phyloP scores from a whole-genome alignment of 2,888 invertebrate species.

The Lutraria lutraria region DNA sequence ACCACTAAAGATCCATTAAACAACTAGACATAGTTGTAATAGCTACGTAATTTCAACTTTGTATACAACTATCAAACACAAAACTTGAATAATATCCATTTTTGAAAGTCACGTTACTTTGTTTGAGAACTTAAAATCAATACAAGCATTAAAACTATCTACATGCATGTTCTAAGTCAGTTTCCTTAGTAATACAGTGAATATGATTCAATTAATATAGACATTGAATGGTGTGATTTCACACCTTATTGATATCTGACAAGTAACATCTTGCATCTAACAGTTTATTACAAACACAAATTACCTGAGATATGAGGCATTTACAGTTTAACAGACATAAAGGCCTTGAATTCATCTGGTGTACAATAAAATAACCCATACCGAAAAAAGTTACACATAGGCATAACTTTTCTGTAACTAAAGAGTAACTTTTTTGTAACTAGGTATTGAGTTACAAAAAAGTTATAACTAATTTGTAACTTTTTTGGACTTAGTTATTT shows the following conservation, averaged over 20 bases:
- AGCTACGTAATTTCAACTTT: no score
- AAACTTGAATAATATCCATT: background rate
- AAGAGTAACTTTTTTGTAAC: no score
- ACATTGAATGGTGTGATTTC: background rate
- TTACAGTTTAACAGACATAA: background rate
- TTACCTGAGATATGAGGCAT: background rate
- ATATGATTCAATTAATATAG: background rate
- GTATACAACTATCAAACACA: background rate
- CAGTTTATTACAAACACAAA: background rate
- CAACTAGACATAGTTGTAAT: no score
- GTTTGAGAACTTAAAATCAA: background rate
- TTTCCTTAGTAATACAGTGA: background rate
- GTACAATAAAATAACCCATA: no score
- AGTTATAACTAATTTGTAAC: no score
- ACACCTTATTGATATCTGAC: background rate
- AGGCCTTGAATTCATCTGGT: background rate
- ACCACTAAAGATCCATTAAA: no score
- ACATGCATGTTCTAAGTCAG: background rate
- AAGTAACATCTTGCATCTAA: slow-evolving; percentile 14
- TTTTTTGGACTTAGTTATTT: no score
- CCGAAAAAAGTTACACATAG: no score
- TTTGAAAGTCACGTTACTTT: background rate
- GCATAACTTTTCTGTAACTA: no score
- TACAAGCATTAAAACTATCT: background rate
- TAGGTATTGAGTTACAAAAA: no score